These are phyloP conservation scores for Mesitornis unicolor DNA, from an alignment of 2,113 vertebrate species.

Conservation along the genomic window DNA sequence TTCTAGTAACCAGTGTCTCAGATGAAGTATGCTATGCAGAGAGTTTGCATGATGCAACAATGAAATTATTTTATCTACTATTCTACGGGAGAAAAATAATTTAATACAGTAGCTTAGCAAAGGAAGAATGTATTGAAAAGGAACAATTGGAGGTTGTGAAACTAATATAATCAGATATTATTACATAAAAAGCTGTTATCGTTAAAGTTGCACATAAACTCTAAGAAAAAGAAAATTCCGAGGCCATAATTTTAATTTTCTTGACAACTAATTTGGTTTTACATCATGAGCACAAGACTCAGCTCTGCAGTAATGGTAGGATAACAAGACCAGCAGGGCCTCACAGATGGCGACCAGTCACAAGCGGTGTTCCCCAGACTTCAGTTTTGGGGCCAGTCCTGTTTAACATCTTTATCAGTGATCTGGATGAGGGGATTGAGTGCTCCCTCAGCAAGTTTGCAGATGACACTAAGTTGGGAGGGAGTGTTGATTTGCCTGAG, in stretches of 20 bases:
- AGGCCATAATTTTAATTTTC: not conserved
- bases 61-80: not conserved
- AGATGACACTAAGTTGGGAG: no score
- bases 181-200: not conserved
- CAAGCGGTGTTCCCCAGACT: no score
- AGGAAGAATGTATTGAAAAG: not conserved
- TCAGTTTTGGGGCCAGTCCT: no score
- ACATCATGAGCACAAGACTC: not conserved
- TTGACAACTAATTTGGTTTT: not conserved
- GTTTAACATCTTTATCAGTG: no score
- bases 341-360: no score
- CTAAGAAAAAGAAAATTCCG: not conserved
- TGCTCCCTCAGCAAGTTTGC: no score
- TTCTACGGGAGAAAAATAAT: not conserved
- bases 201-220: not conserved
- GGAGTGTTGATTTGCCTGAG: no score
- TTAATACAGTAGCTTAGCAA: not conserved
- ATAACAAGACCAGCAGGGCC: not conserved
- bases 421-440: no score
- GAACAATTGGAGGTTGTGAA: not conserved
- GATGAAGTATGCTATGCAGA: not conserved
- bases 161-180: not conserved
- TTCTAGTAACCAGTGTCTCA: not conserved
- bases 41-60: not conserved
- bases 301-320: rapidly evolving